These are phyloP conservation scores for Brachionus rubens DNA, from an alignment of 1,140 invertebrate genomes.

Conservation along the genomic window DNA sequence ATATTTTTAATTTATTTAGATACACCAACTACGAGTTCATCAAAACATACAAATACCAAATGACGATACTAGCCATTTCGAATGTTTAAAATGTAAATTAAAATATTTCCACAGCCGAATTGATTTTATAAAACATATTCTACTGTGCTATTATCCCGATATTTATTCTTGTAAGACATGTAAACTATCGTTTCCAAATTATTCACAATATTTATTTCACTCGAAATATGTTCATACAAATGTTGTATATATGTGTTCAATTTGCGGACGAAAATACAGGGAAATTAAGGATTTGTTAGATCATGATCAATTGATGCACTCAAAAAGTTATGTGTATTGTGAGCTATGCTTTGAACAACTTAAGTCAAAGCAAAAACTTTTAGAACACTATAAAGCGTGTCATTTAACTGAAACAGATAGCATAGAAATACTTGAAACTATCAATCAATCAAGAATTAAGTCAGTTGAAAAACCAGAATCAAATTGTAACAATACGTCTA, in stretches of 20 bases:
- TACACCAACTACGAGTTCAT: conserved; percentile 26
- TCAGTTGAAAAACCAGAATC: neutral
- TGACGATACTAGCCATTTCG: neutral
- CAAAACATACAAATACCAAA: neutral
- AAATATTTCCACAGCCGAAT: neutral
- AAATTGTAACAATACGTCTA: neutral
- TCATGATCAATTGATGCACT: conserved; percentile 43
- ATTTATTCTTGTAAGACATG: conserved; percentile 20
- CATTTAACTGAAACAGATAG: neutral
- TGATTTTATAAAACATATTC: neutral
- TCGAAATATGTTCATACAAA: conserved; percentile 20
- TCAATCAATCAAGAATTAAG: neutral
- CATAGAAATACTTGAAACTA: neutral
- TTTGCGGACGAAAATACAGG: conserved; percentile 28
- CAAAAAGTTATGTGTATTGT: conserved; percentile 1
- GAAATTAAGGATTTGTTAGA: conserved; percentile 5
- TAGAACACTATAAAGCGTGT: neutral
- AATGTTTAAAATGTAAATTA: conserved; percentile 12
- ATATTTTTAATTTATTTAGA: no score
- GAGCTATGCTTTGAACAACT: conserved; percentile 24
- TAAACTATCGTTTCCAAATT: conserved; percentile 1
- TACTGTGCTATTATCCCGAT: conserved; percentile 22
- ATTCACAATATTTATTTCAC: conserved; percentile 25
- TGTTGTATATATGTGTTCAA: conserved; percentile 19
- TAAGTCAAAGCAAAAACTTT: neutral